Evolutionary conservation across 2,113 vertebrate genomes (phyloP).

Genomic region (Nasalis larvatus): DNA sequence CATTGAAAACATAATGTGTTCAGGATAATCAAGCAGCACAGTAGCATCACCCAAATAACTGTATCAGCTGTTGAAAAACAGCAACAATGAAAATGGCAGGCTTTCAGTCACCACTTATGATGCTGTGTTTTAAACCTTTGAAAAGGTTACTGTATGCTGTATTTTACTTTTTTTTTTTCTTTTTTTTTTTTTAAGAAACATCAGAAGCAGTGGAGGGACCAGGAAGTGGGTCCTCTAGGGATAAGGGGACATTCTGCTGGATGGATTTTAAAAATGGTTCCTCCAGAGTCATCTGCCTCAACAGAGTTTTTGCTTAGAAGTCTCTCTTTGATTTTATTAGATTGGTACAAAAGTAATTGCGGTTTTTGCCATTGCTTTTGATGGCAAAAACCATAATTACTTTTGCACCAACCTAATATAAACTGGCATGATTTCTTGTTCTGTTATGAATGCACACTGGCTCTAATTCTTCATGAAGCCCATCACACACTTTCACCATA

Average conservation of each 20-base stretch:
- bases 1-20: background rate
- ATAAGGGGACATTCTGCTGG: background rate
- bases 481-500: background rate
- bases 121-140: background rate
- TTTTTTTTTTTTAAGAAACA: background rate
- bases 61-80: background rate
- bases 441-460: background rate
- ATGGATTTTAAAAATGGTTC: background rate
- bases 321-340: background rate
- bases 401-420: background rate
- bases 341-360: too few relatives aligned
- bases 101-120: background rate
- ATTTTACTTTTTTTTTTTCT: background rate
- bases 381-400: too few relatives aligned
- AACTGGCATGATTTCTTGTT: background rate
- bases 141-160: background rate
- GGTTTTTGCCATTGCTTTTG: too few relatives aligned
- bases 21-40: background rate
- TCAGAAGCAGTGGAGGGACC: background rate
- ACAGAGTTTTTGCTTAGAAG: background rate
- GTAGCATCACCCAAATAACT: background rate
- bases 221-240: background rate
- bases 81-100: background rate
- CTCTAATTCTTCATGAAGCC: background rate
- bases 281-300: background rate